A percentile compares a stretch with the other conserved stretches of the same genome.
Conservation (phyloP, 2,888 invertebrate species). For the Mantis religiosa region DNA sequence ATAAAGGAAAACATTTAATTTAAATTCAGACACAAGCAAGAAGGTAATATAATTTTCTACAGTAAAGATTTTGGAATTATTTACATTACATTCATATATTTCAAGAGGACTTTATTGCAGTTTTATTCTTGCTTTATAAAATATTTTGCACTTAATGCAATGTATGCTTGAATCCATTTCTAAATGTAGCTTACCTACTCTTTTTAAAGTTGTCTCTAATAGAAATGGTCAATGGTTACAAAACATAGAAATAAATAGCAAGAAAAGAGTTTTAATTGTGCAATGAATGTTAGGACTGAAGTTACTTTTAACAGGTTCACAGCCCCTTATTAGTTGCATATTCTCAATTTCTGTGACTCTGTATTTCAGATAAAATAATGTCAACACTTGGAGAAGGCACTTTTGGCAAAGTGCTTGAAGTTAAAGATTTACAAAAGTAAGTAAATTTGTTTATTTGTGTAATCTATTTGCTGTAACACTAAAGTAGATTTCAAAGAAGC, state of each 20-base stretch:
- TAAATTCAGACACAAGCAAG: constrained; percentile 4
- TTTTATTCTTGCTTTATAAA: neutral
- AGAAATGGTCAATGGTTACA: neutral
- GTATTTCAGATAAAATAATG: constrained; percentile 93
- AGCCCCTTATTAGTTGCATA: neutral
- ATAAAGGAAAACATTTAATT: neutral
- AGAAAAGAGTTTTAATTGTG: neutral
- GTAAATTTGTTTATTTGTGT: constrained; percentile 43
- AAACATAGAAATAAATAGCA: neutral
- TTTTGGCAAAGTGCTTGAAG: constrained; percentile 99
- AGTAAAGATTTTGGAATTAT: neutral
- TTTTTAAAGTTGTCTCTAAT: neutral
- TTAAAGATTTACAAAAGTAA: constrained; percentile 93
- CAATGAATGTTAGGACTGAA: neutral
- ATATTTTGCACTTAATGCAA: neutral
- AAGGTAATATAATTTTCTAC: neutral
- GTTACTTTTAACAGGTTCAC: neutral
- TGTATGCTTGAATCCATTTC: constrained; percentile 5
- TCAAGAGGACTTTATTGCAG: neutral
- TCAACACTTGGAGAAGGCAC: constrained; percentile 99
- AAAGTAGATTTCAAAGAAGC: no score
- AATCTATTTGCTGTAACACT: no score
- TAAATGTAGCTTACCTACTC: neutral
- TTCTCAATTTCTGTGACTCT: constrained; percentile 13
- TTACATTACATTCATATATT: neutral